Evolutionary conservation across 2,113 vertebrate genomes (phyloP), one percentile per base, ranked within the genome.

Genomic region (Euleptes europaea): DNA sequence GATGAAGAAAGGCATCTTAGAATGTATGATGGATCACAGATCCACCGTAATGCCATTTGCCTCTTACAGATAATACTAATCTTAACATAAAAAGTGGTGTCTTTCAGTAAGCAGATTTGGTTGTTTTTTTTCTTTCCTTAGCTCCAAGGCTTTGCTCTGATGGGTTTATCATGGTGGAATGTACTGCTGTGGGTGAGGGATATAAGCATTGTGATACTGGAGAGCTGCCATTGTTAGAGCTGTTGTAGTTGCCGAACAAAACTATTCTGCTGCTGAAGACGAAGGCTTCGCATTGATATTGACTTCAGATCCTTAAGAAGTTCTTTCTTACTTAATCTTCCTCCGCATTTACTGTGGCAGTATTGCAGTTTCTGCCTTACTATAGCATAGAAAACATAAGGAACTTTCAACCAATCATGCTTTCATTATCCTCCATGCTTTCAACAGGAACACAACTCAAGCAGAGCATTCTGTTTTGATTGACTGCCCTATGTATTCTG

Each of bases 131-230:
- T 84, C 70, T 57, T 10, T 84, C 70, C 38, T 87, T 84, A 82
- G 76, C 76, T 91, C 35, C 28, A 90, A 92, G 35, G 84, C 73
- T 90, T 90, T 85, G 42, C 88, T 90, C 60, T 69, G n/a, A 91
- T 83, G 70, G 38, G 38, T 85, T 87, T 88, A 74, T 84, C 83
- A 69, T 35, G 9, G 26, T 82, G 63, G 91, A 90, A 82, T 66
- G 4, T 74, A 71, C 60, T 80, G n/a, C 60, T 91, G 86, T 75
- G 1, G 86, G 80, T 79, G 76, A 2, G 2, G 0, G 17, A 69
- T 90, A 86, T 90, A 54, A 78, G 4, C 17, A 80, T 49, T 88
- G 51, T 38, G 88, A 74, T 3, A 81, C 42, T 82, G 40, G 23
- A 84, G 65, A 88, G 66, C 86, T 88, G 31, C 15, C 63, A 42